Evolutionary conservation across 1,140 invertebrate genomes (phyloP).

Genomic region (Laodelphax striatellus): DNA sequence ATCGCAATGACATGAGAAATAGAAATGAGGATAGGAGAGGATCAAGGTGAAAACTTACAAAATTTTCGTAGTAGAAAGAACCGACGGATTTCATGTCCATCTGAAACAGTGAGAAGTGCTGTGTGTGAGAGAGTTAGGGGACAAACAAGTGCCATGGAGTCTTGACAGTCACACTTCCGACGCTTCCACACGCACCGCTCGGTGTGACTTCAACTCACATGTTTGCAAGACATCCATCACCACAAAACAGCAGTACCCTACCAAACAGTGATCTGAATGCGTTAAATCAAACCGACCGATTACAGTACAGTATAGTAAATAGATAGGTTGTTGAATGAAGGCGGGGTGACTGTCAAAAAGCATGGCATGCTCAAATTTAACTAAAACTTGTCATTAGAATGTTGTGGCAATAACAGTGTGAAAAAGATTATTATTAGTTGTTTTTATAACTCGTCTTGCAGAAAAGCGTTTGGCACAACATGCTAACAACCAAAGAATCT

Average conservation of each 20-base stretch:
- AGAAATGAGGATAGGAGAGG: background rate
- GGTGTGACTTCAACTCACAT: background rate
- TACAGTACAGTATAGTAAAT: no score
- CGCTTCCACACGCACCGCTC: constrained; percentile 2
- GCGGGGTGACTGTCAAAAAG: constrained; percentile 24
- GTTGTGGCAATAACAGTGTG: constrained; percentile 23
- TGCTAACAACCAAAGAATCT: constrained; percentile 25
- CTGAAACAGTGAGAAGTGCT: constrained; percentile 49
- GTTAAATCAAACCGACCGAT: no score
- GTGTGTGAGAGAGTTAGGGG: constrained; percentile 30
- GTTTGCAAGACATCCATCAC: constrained; percentile 17
- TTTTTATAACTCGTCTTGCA: background rate
- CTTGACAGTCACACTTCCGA: constrained; percentile 9
- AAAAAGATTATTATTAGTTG: constrained; percentile 11
- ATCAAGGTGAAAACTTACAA: constrained; percentile 53
- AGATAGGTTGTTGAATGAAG: constrained; percentile 4
- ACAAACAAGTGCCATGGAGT: constrained; percentile 13
- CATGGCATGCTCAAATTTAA: constrained; percentile 20
- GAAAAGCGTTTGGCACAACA: constrained; percentile 24
- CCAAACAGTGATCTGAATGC: constrained; percentile 3
- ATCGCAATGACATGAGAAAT: background rate
- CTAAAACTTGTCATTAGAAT: constrained; percentile 24
- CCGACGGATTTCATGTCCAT: constrained; percentile 89
- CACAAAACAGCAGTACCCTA: constrained; percentile 5
- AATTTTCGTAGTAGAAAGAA: constrained; percentile 87